A percentile compares a stretch with the other conserved stretches of the same genome.
phyloP scores from a whole-genome alignment of 2,113 vertebrate species.

The Chamaea fasciata region DNA sequence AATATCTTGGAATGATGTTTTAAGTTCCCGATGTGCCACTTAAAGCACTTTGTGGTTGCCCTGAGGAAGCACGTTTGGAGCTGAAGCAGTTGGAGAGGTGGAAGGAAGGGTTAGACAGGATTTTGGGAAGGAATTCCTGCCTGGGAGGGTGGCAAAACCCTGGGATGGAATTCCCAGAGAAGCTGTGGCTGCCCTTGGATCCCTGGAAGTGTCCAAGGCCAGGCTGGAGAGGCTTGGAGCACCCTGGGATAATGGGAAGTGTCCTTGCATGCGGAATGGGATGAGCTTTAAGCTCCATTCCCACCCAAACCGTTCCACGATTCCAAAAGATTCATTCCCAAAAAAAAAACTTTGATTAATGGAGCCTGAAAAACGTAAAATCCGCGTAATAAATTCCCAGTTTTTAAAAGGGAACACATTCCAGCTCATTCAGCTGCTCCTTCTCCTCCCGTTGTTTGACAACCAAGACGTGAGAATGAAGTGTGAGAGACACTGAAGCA shows the following conservation, averaged over 20 bases:
- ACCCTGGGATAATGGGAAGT: accelerated
- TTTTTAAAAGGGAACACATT: background rate
- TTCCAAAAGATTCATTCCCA: background rate
- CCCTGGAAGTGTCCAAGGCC: background rate
- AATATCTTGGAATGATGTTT: background rate
- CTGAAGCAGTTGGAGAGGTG: background rate
- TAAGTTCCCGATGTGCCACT: background rate
- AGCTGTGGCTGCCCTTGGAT: background rate
- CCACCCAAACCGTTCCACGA: background rate
- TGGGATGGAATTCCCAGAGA: background rate
- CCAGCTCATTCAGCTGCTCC: background rate
- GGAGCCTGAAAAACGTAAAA: background rate
- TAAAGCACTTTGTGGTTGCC: too few species aligned
- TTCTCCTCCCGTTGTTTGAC: background rate
- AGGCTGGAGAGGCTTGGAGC: background rate
- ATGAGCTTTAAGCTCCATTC: background rate
- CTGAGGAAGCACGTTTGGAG: accelerated
- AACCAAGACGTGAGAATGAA: background rate
- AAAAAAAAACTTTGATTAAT: background rate
- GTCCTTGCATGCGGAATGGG: background rate
- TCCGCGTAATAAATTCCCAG: background rate
- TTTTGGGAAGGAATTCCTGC: background rate
- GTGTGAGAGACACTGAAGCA: background rate
- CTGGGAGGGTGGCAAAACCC: accelerated
- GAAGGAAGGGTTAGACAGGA: background rate